Base-by-base conservation (phyloP, 2,797 vertebrate genomes). In the Podargus strigoides region DNA sequence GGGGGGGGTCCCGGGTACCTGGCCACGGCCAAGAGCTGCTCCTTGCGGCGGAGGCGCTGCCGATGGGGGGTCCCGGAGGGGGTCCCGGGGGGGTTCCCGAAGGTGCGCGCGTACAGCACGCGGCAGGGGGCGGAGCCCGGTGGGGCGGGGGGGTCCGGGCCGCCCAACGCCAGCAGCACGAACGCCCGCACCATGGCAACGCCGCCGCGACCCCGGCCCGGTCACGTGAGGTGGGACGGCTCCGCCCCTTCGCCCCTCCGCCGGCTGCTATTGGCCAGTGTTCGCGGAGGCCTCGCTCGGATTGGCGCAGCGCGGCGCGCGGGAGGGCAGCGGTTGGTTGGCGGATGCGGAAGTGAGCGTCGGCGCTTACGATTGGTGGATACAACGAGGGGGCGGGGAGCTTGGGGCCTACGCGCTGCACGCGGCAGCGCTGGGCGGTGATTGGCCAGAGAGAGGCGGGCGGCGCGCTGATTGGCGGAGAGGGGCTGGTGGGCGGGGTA, bases 141-240 rank as follows among this genome's bases (percentile, higher is more conserved):
- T 9, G 37, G 55, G 21, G 37, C 50, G 60, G 27, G 32, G 3
- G 93, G 92, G 26, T 49, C 78, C 9, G 98, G 90, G 28, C 98
- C 96, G 30, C 98, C 97, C 72, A 98, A 96, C 4, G 98, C 98
- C 96, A 99, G 98, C 82, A 99, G 97, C 56, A 99, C 85, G 82
- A 99, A 98, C 10, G 98, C 98, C 1, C 98, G 94, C 3, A 99
- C 99, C 99, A 99, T 99, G 47, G 9, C 80, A 80, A 39, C 72
- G 63, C 37, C 75, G 39, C 39, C 44, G 58, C 46, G 74, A 77
- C 39, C 22, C 28, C 20, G n/a, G 26, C 69, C 49, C 87, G 2
- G 39, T 44, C 69, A 72, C 69, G 69, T 34, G 62, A 14, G 21
- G 58, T 11, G 12, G 36, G 58, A 16, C 21, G 47, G 14, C 24